Conservation (phyloP, 2,113 vertebrate species). For the Chaetura pelagica region DNA sequence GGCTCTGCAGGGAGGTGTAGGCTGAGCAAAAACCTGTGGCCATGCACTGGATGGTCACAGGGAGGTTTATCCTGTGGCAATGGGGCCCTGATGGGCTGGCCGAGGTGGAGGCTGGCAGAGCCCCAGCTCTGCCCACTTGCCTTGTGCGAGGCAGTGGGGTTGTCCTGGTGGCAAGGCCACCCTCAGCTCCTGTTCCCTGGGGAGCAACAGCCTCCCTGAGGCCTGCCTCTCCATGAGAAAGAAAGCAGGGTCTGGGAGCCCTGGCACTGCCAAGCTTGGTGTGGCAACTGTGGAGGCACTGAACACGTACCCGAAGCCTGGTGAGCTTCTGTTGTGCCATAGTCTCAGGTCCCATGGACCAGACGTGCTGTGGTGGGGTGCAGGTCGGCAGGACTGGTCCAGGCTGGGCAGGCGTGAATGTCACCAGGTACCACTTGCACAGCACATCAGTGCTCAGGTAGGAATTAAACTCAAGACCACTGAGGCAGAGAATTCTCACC, state of each 20-base stretch:
- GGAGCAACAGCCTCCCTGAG: background rate
- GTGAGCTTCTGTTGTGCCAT: background rate
- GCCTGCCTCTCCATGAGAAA: background rate
- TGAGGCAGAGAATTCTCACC: background rate
- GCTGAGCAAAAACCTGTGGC: background rate
- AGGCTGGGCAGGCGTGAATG: background rate
- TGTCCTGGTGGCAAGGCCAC: background rate
- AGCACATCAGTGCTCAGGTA: background rate
- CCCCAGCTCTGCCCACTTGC: background rate
- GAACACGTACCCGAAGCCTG: background rate
- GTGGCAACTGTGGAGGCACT: background rate
- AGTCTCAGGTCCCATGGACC: background rate
- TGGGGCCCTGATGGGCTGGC: background rate
- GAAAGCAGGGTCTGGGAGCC: background rate
- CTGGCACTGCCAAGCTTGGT: rapidly evolving
- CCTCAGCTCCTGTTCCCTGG: background rate
- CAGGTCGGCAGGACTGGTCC: background rate
- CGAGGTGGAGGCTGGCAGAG: background rate
- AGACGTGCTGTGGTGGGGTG: background rate
- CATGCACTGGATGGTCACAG: rapidly evolving
- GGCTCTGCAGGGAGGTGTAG: background rate
- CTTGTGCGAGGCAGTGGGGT: no score
- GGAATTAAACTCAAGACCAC: background rate
- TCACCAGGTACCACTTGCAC: background rate
- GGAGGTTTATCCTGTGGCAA: background rate